Evolutionary conservation across 2,888 invertebrate genomes (phyloP).

Genomic region (Tenthredo notha): DNA sequence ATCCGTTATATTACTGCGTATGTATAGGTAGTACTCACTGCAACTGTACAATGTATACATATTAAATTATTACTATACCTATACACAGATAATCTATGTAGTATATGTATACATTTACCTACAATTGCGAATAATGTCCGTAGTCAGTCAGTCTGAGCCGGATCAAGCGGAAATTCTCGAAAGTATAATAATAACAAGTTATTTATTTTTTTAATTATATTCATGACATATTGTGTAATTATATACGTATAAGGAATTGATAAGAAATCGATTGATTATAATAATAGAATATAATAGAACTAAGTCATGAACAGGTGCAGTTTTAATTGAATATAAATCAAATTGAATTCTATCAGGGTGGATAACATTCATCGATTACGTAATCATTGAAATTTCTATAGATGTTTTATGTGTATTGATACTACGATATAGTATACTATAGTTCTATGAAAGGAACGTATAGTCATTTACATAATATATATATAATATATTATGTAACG

Average conservation of each 20-base stretch:
- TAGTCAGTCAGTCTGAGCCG: constrained; percentile 3
- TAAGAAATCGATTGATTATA: background rate
- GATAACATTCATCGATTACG: background rate
- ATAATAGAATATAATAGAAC: background rate
- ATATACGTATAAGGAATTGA: background rate
- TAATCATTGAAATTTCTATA: background rate
- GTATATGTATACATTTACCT: background rate
- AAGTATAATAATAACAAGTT: constrained; percentile 19
- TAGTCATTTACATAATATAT: constrained; percentile 21
- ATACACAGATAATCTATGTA: background rate
- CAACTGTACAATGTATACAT: background rate
- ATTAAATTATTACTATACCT: background rate
- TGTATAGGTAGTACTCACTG: too few relatives aligned
- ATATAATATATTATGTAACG: background rate
- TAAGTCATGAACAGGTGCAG: background rate
- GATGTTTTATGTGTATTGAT: background rate
- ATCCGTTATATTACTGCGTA: constrained; percentile 7
- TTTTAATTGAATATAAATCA: background rate
- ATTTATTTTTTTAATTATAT: background rate
- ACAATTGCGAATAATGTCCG: background rate
- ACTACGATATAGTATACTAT: background rate
- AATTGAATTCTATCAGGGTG: background rate
- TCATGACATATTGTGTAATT: background rate
- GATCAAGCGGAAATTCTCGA: constrained; percentile 13
- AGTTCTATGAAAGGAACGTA: background rate